Base-by-base conservation (phyloP, 2,888 invertebrate species). In the Noctua comes region DNA sequence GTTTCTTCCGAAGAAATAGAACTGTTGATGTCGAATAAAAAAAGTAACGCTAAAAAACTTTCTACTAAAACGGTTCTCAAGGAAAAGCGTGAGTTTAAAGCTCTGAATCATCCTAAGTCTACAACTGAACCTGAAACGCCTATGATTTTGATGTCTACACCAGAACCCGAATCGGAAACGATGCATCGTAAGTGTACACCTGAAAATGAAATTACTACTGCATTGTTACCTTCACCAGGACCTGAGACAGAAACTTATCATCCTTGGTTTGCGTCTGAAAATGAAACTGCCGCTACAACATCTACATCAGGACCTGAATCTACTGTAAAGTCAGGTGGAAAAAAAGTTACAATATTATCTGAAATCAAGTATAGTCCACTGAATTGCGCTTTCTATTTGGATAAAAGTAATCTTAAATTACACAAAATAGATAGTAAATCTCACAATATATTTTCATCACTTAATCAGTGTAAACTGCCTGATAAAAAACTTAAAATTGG, bases 1-100 rank as follows among this genome's bases (percentile, higher is more conserved):
- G 77, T 81, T 81, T 81, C 77, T 68, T 81, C 71, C 57, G 68
- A 81, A 81, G 71, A 77, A 77, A 72, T 81, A 72, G 68, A 81
- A 77, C n/a, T 66, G 48, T 75, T 79, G 75, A 71, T 65, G 74
- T 70, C 69, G 70, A 78, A 78, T 74, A 73, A 78, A 74, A 78
- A n/a, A 78, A 73, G 69, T 70, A 76, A 76, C 40, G 6, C 73
- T 74, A 78, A 78, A 68, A 74, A 78, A 74, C 76, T 69, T 57
- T 64, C 75, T 6, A 68, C 13, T 68, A 68, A 46, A 18, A 27
- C 46, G 10, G 10, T 68, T 18, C 46, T 68, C 46, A 75, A 75
- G 69, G 46, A 75, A 75, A 75, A 75, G 62, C 59, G 69, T 75
- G 48, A 75, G 75, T 68, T 62, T 68, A 21, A 51, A 21, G 51